Evolutionary conservation across 2,888 invertebrate genomes (phyloP), one percentile per base, ranked within the genome.

Genomic region (Agrotis segetum): DNA sequence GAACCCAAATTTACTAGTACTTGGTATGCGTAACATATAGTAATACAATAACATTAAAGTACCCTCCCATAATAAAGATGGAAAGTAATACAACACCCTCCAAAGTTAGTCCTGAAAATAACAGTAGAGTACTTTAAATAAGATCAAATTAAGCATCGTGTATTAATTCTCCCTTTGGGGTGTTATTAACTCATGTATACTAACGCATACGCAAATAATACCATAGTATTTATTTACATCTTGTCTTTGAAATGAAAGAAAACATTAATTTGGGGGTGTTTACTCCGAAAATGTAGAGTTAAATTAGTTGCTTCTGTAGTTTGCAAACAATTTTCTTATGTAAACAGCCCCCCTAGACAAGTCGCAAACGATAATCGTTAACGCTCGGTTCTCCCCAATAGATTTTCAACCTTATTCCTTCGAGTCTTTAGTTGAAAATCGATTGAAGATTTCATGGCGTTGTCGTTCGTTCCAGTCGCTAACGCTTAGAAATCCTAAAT

Each of bases 161-260:
- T 49, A n/a, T n/a, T 21, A 19, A 29, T 9, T 19, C 5, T 46
- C 46, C 11, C 21, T 64, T 63, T 49, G 2, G 11, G 14, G 11
- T 40, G 16, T 16, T 50, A 40, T 24, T 65, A 65, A 40, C n/a
- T 21, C 13, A 67, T n/a, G 1, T 21, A 21, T 21, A 14, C 17
- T 4, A 49, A 50, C 16, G 49, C n/a, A 34, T 21, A 44, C 13
- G 13, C 14, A 21, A 66, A 40, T 66, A 16, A 17, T n/a, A 64
- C 16, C 21, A 40, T n/a, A 49, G 49, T 49, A 67, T 66, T 67
- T 47, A 66, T 64, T 62, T 21, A 34, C 11, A 14, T 64, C 21
- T 49, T 40, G 21, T 40, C n/a, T 66, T 49, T 1, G 40, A 34
- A 24, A n/a, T 24, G 40, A 6, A 7, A 50, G 49, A n/a, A 67